A percentile compares a stretch with the other conserved stretches of the same genome.
These are phyloP conservation scores for Prosopocoilus inquinatus DNA, from an alignment of 2,888 invertebrate species.

Conservation along the genomic window DNA sequence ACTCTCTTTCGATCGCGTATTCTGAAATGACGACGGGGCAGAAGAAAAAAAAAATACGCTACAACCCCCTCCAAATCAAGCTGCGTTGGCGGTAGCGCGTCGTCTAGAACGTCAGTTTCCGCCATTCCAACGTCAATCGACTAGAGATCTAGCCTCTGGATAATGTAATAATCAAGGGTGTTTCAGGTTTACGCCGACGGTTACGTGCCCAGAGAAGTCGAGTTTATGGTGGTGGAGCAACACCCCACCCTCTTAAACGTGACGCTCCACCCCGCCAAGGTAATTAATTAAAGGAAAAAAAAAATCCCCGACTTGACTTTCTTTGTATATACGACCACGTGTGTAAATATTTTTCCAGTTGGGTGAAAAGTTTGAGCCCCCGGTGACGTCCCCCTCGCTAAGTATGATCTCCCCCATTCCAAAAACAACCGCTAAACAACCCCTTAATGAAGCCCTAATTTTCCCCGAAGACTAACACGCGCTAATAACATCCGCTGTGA, in stretches of 20 bases:
- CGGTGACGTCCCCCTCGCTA: slow-evolving; percentile 47
- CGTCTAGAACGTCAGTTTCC: too few species aligned
- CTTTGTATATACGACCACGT: too few species aligned
- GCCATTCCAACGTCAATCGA: too few species aligned
- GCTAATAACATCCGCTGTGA: too few species aligned
- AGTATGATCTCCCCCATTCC: slow-evolving; percentile 33
- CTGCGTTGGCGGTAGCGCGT: too few species aligned
- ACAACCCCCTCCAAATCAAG: too few species aligned
- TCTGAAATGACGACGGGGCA: not conserved
- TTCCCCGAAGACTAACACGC: slow-evolving; percentile 42
- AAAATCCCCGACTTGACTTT: not conserved
- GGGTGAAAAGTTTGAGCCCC: slow-evolving; percentile 44
- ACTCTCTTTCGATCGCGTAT: not conserved
- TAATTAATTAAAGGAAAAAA: slow-evolving; percentile 49
- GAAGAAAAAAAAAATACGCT: too few species aligned
- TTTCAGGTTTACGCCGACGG: slow-evolving; percentile 81
- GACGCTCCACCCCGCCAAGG: slow-evolving; percentile 76
- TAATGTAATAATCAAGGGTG: too few species aligned
- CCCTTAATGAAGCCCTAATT: slow-evolving; percentile 31
- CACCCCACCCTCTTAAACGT: slow-evolving; percentile 84
- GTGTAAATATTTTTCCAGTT: slow-evolving; percentile 41
- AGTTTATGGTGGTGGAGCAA: slow-evolving; percentile 81
- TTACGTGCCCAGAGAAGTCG: slow-evolving; percentile 77
- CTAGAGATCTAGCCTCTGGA: too few species aligned
- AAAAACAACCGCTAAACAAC: slow-evolving; percentile 24